Evolutionary conservation across 2,113 vertebrate species (phyloP).

Genomic region (Pogona vitticeps): DNA sequence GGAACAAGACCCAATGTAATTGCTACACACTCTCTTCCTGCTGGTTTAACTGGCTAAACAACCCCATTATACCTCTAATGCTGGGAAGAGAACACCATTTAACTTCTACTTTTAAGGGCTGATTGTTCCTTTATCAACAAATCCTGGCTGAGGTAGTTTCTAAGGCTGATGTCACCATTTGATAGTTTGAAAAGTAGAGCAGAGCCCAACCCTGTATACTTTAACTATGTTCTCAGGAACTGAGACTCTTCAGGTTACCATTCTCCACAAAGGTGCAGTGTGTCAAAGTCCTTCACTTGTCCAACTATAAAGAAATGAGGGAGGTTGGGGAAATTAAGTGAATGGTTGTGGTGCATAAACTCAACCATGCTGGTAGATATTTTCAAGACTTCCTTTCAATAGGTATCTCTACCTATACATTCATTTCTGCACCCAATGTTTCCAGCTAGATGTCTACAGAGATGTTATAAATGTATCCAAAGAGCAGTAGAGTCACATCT

Average conservation of each 20-base stretch:
- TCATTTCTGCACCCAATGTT: background rate
- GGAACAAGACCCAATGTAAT: background rate
- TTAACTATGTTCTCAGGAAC: background rate
- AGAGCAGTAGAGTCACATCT: background rate
- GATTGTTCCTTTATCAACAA: background rate
- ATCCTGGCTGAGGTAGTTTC: background rate
- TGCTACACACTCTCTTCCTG: background rate
- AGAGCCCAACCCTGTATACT: background rate
- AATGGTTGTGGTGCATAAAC: background rate
- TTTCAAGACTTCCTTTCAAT: background rate
- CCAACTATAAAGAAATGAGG: background rate
- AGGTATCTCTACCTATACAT: background rate
- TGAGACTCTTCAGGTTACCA: too few relatives aligned
- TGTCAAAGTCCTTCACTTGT: background rate
- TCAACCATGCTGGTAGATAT: background rate
- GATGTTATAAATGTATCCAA: background rate
- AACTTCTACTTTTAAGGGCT: background rate
- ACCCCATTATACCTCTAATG: background rate
- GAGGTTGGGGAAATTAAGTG: background rate
- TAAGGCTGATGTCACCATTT: background rate
- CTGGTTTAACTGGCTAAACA: background rate
- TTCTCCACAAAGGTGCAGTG: background rate
- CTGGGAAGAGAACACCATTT: background rate
- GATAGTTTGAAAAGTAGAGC: background rate
- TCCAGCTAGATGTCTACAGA: background rate